These are phyloP conservation scores for Bombus picipes DNA, from an alignment of 1,140 invertebrate species.

Conservation along the genomic window DNA sequence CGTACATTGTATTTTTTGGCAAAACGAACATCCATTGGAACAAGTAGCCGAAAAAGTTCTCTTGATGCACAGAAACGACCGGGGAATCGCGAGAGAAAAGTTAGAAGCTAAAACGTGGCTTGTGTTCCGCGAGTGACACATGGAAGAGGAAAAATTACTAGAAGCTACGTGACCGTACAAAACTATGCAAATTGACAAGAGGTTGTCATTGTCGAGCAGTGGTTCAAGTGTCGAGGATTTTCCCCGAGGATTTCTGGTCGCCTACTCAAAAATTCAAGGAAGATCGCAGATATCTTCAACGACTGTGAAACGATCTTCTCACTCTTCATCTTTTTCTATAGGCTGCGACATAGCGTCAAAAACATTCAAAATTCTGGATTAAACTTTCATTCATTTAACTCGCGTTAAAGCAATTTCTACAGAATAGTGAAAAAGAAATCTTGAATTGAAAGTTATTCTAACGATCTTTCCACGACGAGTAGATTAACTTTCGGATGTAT, in stretches of 20 bases:
- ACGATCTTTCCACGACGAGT: too few relatives aligned
- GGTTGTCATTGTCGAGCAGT: not conserved
- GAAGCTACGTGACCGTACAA: not conserved
- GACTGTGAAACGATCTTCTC: not conserved
- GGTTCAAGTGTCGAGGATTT: not conserved
- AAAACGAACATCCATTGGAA: not conserved
- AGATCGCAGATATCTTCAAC: not conserved
- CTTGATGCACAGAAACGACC: not conserved
- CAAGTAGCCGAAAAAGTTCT: not conserved
- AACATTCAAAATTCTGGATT: not conserved
- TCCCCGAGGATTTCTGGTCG: not conserved
- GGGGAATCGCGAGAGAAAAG: not conserved
- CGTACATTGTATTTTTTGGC: not conserved
- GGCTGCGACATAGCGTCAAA: not conserved
- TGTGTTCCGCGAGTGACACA: not conserved
- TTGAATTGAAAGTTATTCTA: too few relatives aligned
- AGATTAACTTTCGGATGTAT: too few relatives aligned
- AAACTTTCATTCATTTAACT: not conserved
- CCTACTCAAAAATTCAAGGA: not conserved
- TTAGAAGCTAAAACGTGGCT: not conserved
- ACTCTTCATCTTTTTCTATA: too few relatives aligned
- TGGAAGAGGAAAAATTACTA: not conserved
- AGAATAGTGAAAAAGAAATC: too few relatives aligned
- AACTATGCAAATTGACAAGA: conserved; percentile 16
- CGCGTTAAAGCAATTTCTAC: too few relatives aligned